Evolutionary conservation across 1,140 invertebrate species (phyloP).

Genomic region (Sitobion miscanthi): DNA sequence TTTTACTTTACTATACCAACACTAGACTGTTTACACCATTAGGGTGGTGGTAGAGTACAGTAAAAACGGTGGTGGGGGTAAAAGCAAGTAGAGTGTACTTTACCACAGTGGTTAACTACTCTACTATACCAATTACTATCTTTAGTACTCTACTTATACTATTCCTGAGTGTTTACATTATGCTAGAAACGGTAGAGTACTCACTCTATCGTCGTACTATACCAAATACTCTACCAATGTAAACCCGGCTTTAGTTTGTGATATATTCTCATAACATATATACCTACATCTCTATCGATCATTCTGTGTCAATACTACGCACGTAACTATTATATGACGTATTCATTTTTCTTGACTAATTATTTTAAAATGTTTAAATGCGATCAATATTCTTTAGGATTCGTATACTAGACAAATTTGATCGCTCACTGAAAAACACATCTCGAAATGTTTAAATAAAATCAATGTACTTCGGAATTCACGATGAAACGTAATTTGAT

Average conservation of each 20-base stretch:
- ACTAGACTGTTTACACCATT: constrained; percentile 27
- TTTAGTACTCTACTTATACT: constrained; percentile 35
- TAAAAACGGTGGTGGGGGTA: constrained; percentile 36
- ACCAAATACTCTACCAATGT: constrained; percentile 38
- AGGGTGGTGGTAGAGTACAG: constrained; percentile 18
- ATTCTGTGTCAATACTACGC: too few species aligned
- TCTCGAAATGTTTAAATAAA: too few species aligned
- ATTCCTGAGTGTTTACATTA: constrained; percentile 36
- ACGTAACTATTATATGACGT: too few species aligned
- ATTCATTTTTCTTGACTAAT: too few species aligned
- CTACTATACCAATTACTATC: constrained; percentile 28
- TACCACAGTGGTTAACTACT: constrained; percentile 28
- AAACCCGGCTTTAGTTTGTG: background rate
- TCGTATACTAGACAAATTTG: too few species aligned
- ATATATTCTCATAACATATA: too few species aligned
- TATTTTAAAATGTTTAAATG: too few species aligned
- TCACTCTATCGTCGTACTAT: constrained; percentile 20
- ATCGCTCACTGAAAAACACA: too few species aligned
- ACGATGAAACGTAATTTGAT: too few species aligned
- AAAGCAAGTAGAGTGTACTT: constrained; percentile 37
- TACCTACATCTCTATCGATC: too few species aligned
- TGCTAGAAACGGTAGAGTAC: constrained; percentile 25
- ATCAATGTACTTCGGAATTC: too few species aligned
- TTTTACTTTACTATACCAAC: constrained; percentile 41
- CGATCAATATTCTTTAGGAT: too few species aligned